Evolutionary conservation across 64 coral and sea anemone genomes (phyloP).

Genomic region (Trachythela sp.): DNA sequence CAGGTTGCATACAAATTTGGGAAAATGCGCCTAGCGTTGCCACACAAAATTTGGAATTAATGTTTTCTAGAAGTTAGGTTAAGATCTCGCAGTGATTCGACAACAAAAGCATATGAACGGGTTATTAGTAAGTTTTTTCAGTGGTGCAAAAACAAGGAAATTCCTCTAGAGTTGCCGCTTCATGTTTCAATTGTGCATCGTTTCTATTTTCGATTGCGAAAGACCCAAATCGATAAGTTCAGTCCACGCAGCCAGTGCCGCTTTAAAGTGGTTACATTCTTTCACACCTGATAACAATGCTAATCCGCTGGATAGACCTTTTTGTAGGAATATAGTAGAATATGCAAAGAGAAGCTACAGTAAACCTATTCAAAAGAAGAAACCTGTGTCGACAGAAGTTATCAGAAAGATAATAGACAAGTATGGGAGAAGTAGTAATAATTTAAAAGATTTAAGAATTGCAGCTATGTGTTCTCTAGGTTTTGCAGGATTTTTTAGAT

Average conservation of each 20-base stretch:
- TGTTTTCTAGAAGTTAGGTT: background rate
- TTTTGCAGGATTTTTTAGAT: slow-evolving; percentile 26
- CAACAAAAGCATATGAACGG: background rate
- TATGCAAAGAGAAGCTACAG: too few species aligned
- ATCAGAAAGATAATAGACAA: too few species aligned
- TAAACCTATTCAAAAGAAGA: background rate
- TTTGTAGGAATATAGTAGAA: too few species aligned
- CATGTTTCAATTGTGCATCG: background rate
- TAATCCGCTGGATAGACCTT: too few species aligned
- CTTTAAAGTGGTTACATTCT: too few species aligned
- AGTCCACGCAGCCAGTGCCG: background rate
- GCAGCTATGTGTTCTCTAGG: slow-evolving; percentile 37
- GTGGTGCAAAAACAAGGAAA: too few species aligned
- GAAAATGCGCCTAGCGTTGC: too few species aligned
- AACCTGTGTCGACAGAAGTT: too few species aligned
- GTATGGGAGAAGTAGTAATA: slow-evolving; percentile 16
- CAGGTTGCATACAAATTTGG: too few species aligned
- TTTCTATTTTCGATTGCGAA: background rate
- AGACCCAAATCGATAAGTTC: background rate
- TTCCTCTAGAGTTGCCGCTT: background rate
- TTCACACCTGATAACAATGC: too few species aligned
- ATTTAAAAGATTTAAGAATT: slow-evolving; percentile 18
- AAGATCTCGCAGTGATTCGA: background rate
- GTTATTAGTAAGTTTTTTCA: too few species aligned
- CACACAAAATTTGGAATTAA: too few species aligned